These are phyloP conservation scores for Monomorium pharaonis DNA, from an alignment of 1,140 invertebrate species.

Conservation along the genomic window DNA sequence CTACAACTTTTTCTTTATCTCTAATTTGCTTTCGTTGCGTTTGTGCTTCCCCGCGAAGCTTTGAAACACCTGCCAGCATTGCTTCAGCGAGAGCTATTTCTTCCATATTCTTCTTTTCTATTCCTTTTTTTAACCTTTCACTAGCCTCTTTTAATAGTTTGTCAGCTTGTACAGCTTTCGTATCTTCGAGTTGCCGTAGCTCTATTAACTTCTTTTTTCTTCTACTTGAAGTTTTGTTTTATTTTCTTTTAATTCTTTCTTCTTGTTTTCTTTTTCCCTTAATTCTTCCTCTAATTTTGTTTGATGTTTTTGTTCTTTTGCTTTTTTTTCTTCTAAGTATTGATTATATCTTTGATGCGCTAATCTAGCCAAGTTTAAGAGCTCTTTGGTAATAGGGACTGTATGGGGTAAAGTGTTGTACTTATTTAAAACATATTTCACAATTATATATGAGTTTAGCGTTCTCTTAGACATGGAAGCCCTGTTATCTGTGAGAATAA, in stretches of 20 bases:
- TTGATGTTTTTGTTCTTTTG: neutral
- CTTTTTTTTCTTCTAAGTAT: neutral
- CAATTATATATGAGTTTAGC: neutral
- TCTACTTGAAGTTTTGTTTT: neutral
- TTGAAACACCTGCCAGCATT: neutral
- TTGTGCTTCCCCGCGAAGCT: neutral
- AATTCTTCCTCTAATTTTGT: neutral
- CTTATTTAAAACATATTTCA: neutral
- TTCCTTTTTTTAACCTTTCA: neutral
- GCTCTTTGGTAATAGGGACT: neutral
- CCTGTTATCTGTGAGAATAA: neutral
- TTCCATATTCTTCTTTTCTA: constrained; percentile 3
- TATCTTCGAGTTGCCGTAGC: neutral
- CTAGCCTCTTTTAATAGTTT: neutral
- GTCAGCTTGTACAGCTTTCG: neutral
- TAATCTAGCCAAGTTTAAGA: neutral
- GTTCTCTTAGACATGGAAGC: neutral
- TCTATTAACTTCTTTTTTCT: neutral
- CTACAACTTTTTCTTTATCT: neutral
- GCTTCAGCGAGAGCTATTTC: neutral
- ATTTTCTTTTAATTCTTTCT: constrained; percentile 7
- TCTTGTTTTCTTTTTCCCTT: neutral
- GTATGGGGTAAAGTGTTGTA: constrained; percentile 6
- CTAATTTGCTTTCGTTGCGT: neutral
- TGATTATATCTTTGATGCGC: neutral